Evolutionary conservation across 1,140 invertebrate species (phyloP).

Genomic region (Drosophila nannoptera): DNA sequence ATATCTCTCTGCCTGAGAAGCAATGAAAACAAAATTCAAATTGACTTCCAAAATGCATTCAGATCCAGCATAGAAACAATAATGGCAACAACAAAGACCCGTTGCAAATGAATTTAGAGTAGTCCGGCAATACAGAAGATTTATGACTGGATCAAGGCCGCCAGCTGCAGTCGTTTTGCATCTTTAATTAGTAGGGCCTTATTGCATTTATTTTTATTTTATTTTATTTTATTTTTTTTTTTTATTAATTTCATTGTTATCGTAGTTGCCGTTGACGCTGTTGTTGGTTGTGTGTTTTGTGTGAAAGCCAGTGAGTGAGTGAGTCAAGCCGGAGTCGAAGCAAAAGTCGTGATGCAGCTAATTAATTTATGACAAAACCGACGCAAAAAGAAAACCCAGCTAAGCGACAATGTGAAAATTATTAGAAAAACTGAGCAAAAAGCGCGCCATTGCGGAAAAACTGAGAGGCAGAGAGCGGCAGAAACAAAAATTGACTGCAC

Average conservation of each 20-base stretch:
- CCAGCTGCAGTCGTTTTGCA: conserved; percentile 32
- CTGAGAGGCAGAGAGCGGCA: not conserved
- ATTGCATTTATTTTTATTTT: conserved; percentile 33
- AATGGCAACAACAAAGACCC: not conserved
- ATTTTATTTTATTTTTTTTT: not conserved
- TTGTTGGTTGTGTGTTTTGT: conserved; percentile 47
- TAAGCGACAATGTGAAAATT: conserved; percentile 54
- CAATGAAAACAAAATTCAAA: too few species aligned
- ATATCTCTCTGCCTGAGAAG: too few species aligned
- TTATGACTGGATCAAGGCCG: conserved; percentile 52
- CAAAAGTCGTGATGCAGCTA: conserved; percentile 70
- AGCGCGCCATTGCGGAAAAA: not conserved
- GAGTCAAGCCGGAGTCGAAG: conserved; percentile 36
- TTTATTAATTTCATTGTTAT: conserved; percentile 12
- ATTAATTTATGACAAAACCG: conserved; percentile 71
- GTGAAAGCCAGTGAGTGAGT: conserved; percentile 55
- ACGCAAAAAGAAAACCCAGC: conserved; percentile 48
- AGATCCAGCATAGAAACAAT: too few species aligned
- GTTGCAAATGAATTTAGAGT: not conserved
- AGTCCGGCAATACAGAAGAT: not conserved
- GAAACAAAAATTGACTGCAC: conserved; percentile 17
- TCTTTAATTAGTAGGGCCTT: conserved; percentile 60
- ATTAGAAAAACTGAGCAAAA: conserved; percentile 23
- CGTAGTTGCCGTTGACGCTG: too few species aligned
- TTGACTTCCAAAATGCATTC: too few species aligned